phyloP scores from a whole-genome alignment of 1,140 invertebrate species.

The Ceratina australensis region DNA sequence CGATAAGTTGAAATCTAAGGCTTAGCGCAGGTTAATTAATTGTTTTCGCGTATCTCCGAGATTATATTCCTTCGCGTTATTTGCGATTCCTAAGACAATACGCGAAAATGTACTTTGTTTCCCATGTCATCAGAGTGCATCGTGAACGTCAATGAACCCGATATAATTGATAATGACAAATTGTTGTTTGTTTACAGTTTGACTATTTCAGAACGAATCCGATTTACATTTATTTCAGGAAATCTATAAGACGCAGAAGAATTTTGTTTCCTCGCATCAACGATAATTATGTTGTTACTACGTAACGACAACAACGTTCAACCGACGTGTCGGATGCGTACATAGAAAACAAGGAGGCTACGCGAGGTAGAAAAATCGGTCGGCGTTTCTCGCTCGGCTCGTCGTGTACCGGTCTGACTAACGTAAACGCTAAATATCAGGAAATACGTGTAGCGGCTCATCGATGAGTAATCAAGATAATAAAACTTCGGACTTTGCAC shows the following conservation, averaged over 20 bases:
- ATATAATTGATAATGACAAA: neutral
- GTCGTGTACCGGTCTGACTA: neutral
- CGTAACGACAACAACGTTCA: too few relatives aligned
- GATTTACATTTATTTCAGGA: too few relatives aligned
- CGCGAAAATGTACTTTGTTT: neutral
- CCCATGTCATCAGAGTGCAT: neutral
- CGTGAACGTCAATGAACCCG: neutral
- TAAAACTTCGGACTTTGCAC: neutral
- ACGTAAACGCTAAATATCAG: neutral
- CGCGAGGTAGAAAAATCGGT: neutral
- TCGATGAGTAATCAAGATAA: constrained; percentile 1
- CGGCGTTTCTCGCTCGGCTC: too few relatives aligned
- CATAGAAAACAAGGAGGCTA: neutral
- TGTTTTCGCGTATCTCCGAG: too few relatives aligned
- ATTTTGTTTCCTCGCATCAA: too few relatives aligned
- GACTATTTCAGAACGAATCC: neutral
- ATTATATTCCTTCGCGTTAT: too few relatives aligned
- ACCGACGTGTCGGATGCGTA: neutral
- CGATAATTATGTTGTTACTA: too few relatives aligned
- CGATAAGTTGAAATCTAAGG: too few relatives aligned
- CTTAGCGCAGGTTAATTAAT: too few relatives aligned
- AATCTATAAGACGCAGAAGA: too few relatives aligned
- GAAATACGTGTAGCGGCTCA: neutral
- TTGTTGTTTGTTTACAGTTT: neutral
- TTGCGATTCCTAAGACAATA: neutral